phyloP scores from a whole-genome alignment of 2,113 vertebrate species.

The Pelobates fuscus region DNA sequence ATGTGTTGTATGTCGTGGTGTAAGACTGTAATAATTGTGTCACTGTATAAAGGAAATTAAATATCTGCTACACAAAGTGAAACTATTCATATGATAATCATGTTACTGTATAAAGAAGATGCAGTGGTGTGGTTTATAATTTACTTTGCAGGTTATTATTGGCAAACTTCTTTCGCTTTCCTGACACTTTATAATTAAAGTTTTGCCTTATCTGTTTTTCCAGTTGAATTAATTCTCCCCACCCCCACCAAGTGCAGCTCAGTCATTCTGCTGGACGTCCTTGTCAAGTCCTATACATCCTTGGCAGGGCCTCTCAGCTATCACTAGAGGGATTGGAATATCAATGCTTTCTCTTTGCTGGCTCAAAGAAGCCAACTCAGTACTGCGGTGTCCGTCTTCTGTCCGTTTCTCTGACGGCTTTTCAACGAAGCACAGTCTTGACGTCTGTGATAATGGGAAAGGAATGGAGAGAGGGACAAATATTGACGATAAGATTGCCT shows the following conservation, averaged over 20 bases:
- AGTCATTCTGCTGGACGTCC: slow-evolving; percentile 42
- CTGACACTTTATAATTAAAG: slow-evolving; percentile 47
- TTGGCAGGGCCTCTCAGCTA: slow-evolving; percentile 37
- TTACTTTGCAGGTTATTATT: slow-evolving; percentile 3
- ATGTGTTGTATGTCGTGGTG: too few relatives aligned
- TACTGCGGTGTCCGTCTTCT: slow-evolving; percentile 26
- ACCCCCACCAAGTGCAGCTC: slow-evolving; percentile 25
- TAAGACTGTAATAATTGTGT: background rate
- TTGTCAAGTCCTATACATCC: slow-evolving; percentile 40
- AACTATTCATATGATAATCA: background rate
- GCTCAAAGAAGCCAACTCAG: background rate
- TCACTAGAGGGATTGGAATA: slow-evolving; percentile 42
- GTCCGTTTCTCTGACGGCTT: slow-evolving; percentile 20
- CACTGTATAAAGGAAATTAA: background rate
- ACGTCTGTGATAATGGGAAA: slow-evolving; percentile 19
- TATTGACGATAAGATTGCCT: slow-evolving; percentile 13
- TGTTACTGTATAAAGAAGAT: background rate
- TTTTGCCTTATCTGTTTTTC: slow-evolving; percentile 42
- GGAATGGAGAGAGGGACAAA: background rate
- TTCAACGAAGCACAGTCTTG: slow-evolving; percentile 8
- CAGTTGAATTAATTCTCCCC: slow-evolving; percentile 35
- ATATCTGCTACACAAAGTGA: too few relatives aligned
- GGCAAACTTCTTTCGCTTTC: slow-evolving; percentile 23
- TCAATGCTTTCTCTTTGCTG: slow-evolving; percentile 40
- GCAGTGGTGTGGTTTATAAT: background rate